Conservation (phyloP, 2,888 invertebrate species). For the Parasteatoda lunata region DNA sequence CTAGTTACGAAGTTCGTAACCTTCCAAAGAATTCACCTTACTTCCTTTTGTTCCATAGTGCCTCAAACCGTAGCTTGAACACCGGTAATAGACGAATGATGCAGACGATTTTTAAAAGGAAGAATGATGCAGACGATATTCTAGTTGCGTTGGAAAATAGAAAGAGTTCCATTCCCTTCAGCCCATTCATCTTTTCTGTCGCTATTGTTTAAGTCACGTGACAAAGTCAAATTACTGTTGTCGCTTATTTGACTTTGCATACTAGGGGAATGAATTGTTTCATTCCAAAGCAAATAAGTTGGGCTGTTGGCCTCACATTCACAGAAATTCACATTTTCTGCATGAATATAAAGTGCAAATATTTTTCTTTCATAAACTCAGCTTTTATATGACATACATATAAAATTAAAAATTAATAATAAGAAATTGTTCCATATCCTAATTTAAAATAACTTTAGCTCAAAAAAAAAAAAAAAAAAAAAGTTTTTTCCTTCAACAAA, state of each 20-base stretch:
- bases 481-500: too few species aligned
- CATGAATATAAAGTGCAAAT: too few species aligned
- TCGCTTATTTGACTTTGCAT: background rate
- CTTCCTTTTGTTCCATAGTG: background rate
- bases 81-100: background rate
- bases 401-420: too few species aligned
- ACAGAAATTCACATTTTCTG: too few species aligned
- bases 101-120: background rate
- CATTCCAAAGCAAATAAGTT: too few species aligned
- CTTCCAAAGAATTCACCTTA: background rate
- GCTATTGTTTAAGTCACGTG: constrained; percentile 1
- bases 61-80: background rate
- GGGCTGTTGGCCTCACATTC: too few species aligned
- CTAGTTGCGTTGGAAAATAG: constrained; percentile 4
- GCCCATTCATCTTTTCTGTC: background rate
- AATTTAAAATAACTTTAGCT: too few species aligned
- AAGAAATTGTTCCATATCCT: too few species aligned
- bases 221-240: background rate
- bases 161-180: constrained; percentile 18
- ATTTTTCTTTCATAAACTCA: too few species aligned
- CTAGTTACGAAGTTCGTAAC: background rate
- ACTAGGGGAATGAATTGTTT: too few species aligned
- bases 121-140: constrained; percentile 14
- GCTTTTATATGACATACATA: too few species aligned
- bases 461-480: too few species aligned